Conservation (phyloP, 2,888 invertebrate species). For the Epicampocera succincta region DNA sequence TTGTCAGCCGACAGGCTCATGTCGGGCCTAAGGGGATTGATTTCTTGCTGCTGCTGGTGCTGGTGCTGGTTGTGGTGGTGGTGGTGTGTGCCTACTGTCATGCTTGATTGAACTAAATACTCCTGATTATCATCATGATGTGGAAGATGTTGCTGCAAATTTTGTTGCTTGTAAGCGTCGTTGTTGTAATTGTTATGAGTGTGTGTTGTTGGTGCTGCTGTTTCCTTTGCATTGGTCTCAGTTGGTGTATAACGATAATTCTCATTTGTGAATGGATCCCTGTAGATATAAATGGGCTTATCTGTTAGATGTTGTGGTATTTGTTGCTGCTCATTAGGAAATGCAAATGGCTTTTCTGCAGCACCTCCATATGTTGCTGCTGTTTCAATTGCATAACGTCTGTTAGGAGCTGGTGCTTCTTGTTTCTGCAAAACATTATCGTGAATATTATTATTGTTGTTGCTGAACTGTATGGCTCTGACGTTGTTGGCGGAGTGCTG, state of each 20-base stretch:
- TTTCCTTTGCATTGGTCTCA: constrained; percentile 57
- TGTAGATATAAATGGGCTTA: constrained; percentile 77
- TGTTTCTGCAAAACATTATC: constrained; percentile 40
- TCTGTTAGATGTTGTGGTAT: constrained; percentile 73
- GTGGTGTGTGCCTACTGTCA: constrained; percentile 72
- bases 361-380: constrained; percentile 45
- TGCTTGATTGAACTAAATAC: constrained; percentile 78
- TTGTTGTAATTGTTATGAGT: constrained; percentile 59
- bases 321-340: constrained; percentile 69
- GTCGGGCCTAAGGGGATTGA: constrained; percentile 40
- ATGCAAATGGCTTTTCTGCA: constrained; percentile 65
- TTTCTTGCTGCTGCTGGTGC: constrained; percentile 35
- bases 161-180: constrained; percentile 54
- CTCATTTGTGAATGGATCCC: constrained; percentile 77
- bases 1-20: constrained; percentile 58
- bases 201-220: constrained; percentile 28
- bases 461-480: constrained; percentile 11
- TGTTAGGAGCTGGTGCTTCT: constrained; percentile 67
- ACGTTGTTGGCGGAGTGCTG: constrained; percentile 60
- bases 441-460: constrained; percentile 24
- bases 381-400: constrained; percentile 52
- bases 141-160: constrained; percentile 51
- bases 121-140: constrained; percentile 71
- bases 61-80: constrained; percentile 52
- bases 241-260: constrained; percentile 73